These are phyloP conservation scores for Dreissena polymorpha DNA, from an alignment of 1,140 invertebrate genomes.

Conservation along the genomic window DNA sequence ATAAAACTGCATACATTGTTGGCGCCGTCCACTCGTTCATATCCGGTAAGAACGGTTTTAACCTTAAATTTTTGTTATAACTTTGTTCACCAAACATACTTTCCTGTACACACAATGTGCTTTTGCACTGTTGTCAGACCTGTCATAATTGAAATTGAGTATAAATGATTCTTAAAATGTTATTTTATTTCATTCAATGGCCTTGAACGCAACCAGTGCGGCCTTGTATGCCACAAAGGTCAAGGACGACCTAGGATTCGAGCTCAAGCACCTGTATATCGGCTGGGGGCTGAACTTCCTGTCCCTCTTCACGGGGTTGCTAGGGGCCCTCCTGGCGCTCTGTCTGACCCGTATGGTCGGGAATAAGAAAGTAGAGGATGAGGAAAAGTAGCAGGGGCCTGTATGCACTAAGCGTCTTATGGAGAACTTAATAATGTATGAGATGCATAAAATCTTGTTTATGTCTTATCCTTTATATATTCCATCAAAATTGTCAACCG, in stretches of 20 bases:
- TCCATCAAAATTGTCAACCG: neutral
- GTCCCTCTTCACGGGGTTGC: neutral
- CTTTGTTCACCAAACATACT: no score
- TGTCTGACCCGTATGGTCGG: slow-evolving; percentile 29
- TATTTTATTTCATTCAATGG: neutral
- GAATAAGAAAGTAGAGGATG: neutral
- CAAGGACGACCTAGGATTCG: slow-evolving; percentile 42
- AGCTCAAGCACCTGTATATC: slow-evolving; percentile 31
- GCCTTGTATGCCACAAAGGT: slow-evolving; percentile 38
- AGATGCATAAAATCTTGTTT: neutral
- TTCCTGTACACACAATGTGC: no score
- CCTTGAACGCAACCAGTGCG: neutral
- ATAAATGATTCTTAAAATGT: no score
- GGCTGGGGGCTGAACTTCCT: slow-evolving; percentile 43
- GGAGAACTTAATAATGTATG: neutral
- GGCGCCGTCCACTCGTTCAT: slow-evolving; percentile 45
- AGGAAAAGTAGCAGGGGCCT: neutral
- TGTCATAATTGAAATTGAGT: no score
- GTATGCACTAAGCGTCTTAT: neutral
- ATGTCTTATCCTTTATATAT: neutral
- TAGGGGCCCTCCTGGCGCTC: slow-evolving; percentile 20
- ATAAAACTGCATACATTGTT: slow-evolving; percentile 39
- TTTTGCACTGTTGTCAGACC: no score
- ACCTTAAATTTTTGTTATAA: neutral
- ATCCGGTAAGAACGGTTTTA: slow-evolving; percentile 8